Base-by-base conservation (phyloP, 2,113 vertebrate genomes). In the Meriones unguiculatus region DNA sequence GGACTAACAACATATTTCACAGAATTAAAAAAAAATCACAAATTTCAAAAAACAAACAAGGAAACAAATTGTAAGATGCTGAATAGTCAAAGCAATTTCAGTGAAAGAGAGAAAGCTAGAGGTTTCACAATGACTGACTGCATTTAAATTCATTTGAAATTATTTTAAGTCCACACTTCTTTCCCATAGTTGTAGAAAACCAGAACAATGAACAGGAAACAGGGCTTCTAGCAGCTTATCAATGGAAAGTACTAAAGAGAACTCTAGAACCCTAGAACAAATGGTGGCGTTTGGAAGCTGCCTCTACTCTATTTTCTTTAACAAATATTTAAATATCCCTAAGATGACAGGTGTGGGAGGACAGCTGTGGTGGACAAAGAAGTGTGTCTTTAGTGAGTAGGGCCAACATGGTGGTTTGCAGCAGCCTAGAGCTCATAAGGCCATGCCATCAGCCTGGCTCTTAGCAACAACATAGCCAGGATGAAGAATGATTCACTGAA, bases 141-240 rank as follows among this genome's bases (percentile, higher is more conserved):
- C 13, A 65, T 38, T n/a, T 88, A 57, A 88, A 82, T 13, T 2
- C 35, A 85, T 80, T 87, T 25, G 3, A 76, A 89, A 69, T 22
- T 67, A 52, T 81, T 87, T 54, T 91, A 72, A 90, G 46, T 32
- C 10, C 9, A 15, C 17, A 67, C 32, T 93, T 96, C 50, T 76
- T 96, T 87, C 18, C 90, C 28, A 78, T 15, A 32, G 13, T 91
- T 95, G 54, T 54, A 88, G 52, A 73, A 50, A 94, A 81, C n/a
- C 20, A 86, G 75, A 89, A 64, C 59, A 13, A 50, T 41, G 93
- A 93, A 93, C 64, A 10, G 5, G n/a, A 95, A 92, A 76, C 50
- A 73, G 57, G 32, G 18, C 13, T 89, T 38, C 78, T 75, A 85
- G 17, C n/a, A 86, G 17, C 41, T 92, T 73, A 28, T 64, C 59